Percentiles rank a stretch among this genome's conserved stretches.
Evolutionary conservation across 2,113 vertebrate genomes (phyloP).

Genomic region (Nipponia nippon): DNA sequence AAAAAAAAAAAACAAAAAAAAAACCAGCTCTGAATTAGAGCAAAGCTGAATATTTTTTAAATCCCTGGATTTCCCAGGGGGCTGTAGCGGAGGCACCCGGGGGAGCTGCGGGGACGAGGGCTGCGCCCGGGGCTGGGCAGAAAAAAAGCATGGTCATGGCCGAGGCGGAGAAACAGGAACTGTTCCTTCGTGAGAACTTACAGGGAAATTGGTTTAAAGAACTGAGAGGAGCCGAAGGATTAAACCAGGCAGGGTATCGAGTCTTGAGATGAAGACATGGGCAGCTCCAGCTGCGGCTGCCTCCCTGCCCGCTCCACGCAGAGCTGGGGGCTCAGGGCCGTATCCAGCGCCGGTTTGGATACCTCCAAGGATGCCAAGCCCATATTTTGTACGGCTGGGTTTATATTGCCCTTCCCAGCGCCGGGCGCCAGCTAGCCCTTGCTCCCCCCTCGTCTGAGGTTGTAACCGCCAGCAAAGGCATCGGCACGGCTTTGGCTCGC

Average conservation of each 20-base stretch:
- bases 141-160: background rate
- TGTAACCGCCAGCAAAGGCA: no score
- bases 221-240: constrained; percentile 39
- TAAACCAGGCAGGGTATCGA: background rate
- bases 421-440: background rate
- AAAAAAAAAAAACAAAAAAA: background rate
- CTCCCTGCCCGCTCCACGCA: background rate
- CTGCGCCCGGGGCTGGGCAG: fast-evolving
- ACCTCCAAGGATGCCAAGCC: background rate
- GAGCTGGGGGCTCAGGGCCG: fast-evolving
- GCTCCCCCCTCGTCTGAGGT: background rate
- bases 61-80: fast-evolving
- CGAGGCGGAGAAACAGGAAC: constrained; percentile 49
- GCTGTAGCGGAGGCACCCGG: background rate
- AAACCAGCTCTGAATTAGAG: background rate
- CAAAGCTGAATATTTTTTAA: background rate
- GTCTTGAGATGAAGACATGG: background rate
- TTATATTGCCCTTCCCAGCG: fast-evolving
- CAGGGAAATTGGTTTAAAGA: constrained; percentile 57
- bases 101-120: background rate
- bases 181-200: constrained; percentile 35
- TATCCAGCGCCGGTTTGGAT: fast-evolving
- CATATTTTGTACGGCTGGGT: fast-evolving
- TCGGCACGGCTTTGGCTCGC: fast-evolving
- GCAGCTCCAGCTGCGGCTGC: background rate